phyloP scores from a whole-genome alignment of 2,888 invertebrate genomes.

The Thecophora atra region DNA sequence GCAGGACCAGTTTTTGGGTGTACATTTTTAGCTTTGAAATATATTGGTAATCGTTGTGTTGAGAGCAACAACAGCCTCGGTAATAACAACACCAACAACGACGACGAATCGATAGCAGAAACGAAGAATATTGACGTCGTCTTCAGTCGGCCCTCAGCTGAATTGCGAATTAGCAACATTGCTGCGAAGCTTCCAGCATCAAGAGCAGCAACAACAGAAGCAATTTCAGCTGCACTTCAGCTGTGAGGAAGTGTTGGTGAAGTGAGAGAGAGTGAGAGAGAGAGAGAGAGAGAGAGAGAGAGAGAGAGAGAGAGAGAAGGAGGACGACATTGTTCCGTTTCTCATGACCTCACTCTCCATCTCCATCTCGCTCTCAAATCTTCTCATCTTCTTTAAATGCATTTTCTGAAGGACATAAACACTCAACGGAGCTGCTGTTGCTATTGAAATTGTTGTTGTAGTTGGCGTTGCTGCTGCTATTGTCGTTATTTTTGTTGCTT shows the following conservation, averaged over 20 bases:
- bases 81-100: constrained; percentile 7
- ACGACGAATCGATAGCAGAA: not conserved
- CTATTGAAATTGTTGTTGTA: not conserved
- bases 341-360: no score
- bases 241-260: not conserved
- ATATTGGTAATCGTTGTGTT: constrained; percentile 3
- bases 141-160: not conserved
- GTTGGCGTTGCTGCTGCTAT: not conserved
- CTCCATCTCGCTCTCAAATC: no score
- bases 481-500: not conserved
- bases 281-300: not conserved
- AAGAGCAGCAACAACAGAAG: constrained; percentile 10
- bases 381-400: not conserved
- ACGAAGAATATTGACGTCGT: not conserved
- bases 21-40: no score
- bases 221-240: not conserved
- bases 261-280: not conserved
- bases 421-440: not conserved
- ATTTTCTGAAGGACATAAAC: not conserved
- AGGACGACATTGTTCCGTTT: no score
- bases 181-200: constrained; percentile 10
- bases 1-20: no score
- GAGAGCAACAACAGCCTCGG: constrained; percentile 1
- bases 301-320: no score
- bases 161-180: constrained; percentile 20